Evolutionary conservation across 2,888 invertebrate species (phyloP).

Genomic region (Anoncus sp.): DNA sequence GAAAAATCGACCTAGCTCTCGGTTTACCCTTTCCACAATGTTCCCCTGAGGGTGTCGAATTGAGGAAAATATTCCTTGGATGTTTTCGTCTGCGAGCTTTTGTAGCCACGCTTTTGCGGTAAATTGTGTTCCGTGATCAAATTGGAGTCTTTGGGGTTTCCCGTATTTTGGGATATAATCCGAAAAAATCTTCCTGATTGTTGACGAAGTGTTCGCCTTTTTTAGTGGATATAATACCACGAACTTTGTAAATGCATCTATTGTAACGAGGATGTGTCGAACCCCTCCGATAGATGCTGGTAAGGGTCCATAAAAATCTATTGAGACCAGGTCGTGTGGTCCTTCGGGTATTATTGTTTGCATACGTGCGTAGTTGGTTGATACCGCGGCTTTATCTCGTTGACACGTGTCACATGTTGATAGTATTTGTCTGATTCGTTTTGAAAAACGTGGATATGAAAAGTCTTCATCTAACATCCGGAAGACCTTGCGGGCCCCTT

Average conservation of each 20-base stretch:
- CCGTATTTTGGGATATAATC: slow-evolving; percentile 17
- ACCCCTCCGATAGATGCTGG: neutral
- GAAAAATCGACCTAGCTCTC: no score
- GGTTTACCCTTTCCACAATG: no score
- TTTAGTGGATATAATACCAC: neutral
- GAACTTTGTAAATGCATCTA: no score
- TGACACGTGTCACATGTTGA: neutral
- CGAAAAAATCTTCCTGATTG: neutral
- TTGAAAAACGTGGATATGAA: neutral
- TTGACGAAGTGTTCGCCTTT: neutral
- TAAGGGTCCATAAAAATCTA: slow-evolving; percentile 22
- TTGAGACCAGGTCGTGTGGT: neutral
- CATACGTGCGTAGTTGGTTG: no score
- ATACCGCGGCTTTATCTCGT: no score
- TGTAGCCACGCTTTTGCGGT: neutral
- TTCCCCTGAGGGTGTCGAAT: no score
- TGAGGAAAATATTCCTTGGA: no score
- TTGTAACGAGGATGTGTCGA: slow-evolving; percentile 3
- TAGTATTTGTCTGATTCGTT: neutral
- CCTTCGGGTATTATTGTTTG: no score
- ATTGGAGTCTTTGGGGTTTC: slow-evolving; percentile 14
- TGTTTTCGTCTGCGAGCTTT: neutral
- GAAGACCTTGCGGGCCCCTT: no score
- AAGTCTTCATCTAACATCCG: no score
- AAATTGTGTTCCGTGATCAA: no score